Base-by-base conservation (phyloP, 2,113 vertebrate genomes). In the Pelmatolapia mariae region DNA sequence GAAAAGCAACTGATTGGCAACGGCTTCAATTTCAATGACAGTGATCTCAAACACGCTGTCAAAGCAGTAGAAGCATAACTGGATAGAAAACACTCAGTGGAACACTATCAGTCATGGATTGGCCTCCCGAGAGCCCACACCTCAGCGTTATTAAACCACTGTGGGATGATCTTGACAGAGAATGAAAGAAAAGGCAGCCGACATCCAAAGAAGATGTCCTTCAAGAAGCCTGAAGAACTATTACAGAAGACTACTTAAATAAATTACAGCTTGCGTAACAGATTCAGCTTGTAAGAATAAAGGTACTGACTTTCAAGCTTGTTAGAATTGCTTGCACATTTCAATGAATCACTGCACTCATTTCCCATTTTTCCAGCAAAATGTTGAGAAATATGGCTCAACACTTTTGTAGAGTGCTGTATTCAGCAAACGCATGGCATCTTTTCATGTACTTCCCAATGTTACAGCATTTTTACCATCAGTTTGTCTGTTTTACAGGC, bases 401-500 rank as follows among this genome's bases (percentile, higher is more conserved):
- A 26, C 13, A 45, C 22, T 73, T 73, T 73, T 45, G 66, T 43
- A 73, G 38, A 73, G 38, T 45, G 38, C 38, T 26, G 13, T 73
- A 33, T 85, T 80, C 3, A 36, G 56, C 15, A 11, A 6, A 63
- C 8, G 38, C 18, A 10, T 52, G 45, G 18, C 45, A 78, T 78
- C 18, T 24, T 38, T n/a, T 82, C 11, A 40, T 5, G 11, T 38
- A 16, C 24, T 50, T 50, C 2, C 16, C 45, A 16, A 29, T 68
- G 36, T 40, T 7, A 43, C n/a, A 16, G 31, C 8, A 33, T 29
- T 22, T 84, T 33, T 56, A 61, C 82, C 10, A 18, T 40, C 7
- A 19, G 12, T 66, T 29, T 89, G 29, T 90, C 10, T 90, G 15
- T 4, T 90, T 86, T 45, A 18, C 90, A 98, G 98, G 98, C 6